These are phyloP conservation scores for Pecten maximus DNA, from an alignment of 2,888 invertebrate genomes.

Conservation along the genomic window DNA sequence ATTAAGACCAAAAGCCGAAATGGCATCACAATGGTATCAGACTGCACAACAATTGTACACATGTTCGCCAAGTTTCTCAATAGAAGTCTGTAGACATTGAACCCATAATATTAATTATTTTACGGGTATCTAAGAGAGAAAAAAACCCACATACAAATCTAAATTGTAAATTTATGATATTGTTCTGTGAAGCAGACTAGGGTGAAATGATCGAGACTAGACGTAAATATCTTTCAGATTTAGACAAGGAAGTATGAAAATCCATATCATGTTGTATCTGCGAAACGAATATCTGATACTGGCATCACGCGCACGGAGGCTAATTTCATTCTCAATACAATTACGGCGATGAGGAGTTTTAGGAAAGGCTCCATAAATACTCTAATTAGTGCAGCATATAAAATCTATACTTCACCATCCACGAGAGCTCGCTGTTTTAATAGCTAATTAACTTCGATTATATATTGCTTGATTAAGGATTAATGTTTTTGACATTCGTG, in stretches of 20 bases:
- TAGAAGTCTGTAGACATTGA: neutral
- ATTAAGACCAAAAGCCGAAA: neutral
- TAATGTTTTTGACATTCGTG: neutral
- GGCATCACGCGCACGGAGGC: neutral
- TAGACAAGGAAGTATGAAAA: neutral
- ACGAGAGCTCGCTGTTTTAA: neutral
- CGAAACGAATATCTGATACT: neutral
- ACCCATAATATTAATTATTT: neutral
- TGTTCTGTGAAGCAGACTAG: neutral
- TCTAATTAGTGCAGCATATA: neutral
- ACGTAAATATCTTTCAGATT: neutral
- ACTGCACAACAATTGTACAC: neutral
- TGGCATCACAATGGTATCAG: neutral
- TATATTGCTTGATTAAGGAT: neutral
- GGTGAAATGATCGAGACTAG: neutral
- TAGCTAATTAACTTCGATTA: neutral
- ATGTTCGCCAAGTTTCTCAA: neutral
- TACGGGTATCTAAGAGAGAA: neutral
- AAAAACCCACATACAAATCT: neutral
- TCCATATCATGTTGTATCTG: constrained; percentile 16
- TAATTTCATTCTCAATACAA: neutral
- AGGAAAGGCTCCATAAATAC: neutral
- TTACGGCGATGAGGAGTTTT: neutral
- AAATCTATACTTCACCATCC: neutral
- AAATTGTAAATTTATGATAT: neutral